Conservation (phyloP, 2,888 invertebrate genomes). For the Cynaeus angustus region DNA sequence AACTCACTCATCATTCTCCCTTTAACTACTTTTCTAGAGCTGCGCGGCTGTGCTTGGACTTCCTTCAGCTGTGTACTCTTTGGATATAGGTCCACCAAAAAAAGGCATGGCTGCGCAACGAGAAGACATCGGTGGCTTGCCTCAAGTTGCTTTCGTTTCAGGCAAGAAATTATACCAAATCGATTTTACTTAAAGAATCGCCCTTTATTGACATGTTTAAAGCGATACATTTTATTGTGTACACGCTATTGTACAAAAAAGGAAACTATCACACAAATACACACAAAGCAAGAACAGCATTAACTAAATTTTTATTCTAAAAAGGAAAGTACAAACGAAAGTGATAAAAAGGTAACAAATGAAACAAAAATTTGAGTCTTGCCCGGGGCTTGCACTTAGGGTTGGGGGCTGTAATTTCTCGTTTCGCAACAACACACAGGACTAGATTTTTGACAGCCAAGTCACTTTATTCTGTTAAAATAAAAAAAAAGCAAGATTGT, state of each 20-base stretch:
- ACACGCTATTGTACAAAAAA: constrained; percentile 79
- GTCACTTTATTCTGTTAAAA: constrained; percentile 44
- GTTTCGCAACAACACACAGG: constrained; percentile 64
- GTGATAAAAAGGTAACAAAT: constrained; percentile 34
- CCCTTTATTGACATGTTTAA: constrained; percentile 61
- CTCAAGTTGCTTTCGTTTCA: constrained; percentile 74
- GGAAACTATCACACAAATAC: constrained; percentile 73
- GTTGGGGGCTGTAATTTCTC: constrained; percentile 53
- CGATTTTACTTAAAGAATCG: constrained; percentile 60
- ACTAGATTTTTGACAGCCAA: constrained; percentile 71
- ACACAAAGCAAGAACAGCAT: constrained; percentile 69
- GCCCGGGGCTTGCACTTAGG: constrained; percentile 46
- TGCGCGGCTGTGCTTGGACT: constrained; percentile 74
- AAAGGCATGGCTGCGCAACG: constrained; percentile 43
- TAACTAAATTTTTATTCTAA: constrained; percentile 47
- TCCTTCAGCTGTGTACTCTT: constrained; percentile 74
- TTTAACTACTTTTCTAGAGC: constrained; percentile 70
- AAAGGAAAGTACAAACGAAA: constrained; percentile 35
- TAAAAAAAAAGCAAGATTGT: constrained; percentile 35
- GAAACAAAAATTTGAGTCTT: constrained; percentile 34
- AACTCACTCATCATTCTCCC: neutral
- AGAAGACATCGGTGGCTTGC: constrained; percentile 63
- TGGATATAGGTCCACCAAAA: constrained; percentile 75
- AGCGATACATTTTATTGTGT: constrained; percentile 73
- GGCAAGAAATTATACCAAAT: constrained; percentile 76